Conservation (phyloP, 1,140 invertebrate species). For the Venustaconcha ellipsiformis region DNA sequence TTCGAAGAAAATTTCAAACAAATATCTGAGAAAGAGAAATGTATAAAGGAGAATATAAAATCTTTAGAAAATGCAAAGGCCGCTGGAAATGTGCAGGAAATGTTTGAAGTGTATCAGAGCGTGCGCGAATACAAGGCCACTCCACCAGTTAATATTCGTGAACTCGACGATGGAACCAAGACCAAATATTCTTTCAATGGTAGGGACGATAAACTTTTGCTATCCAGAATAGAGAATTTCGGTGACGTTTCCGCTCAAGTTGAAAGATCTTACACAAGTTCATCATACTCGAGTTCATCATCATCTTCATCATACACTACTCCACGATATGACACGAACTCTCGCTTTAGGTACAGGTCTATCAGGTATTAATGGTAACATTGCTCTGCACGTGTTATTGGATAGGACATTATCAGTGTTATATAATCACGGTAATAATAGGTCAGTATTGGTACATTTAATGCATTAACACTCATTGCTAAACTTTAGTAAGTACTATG, state of each 20-base stretch:
- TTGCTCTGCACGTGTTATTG: too few species aligned
- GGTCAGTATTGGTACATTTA: too few species aligned
- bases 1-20: conserved; percentile 36
- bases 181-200: conserved; percentile 39
- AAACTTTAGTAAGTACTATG: too few species aligned
- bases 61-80: conserved; percentile 41
- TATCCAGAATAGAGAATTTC: conserved; percentile 42
- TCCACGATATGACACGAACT: too few species aligned
- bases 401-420: too few species aligned
- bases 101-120: conserved; percentile 47
- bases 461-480: too few species aligned
- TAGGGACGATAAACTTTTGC: conserved; percentile 37
- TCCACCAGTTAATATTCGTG: conserved; percentile 33
- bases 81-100: conserved; percentile 42
- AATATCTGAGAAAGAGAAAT: conserved; percentile 26
- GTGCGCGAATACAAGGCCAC: conserved; percentile 35
- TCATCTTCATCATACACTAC: too few species aligned
- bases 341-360: too few species aligned
- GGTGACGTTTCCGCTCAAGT: conserved; percentile 31
- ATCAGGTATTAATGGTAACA: too few species aligned
- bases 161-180: conserved; percentile 41
- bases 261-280: too few species aligned
- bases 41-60: conserved; percentile 26
- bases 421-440: too few species aligned
- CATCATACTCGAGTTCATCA: too few species aligned